phyloP scores from a whole-genome alignment of 2,113 vertebrate genomes.

The Triplophysa dalaica region DNA sequence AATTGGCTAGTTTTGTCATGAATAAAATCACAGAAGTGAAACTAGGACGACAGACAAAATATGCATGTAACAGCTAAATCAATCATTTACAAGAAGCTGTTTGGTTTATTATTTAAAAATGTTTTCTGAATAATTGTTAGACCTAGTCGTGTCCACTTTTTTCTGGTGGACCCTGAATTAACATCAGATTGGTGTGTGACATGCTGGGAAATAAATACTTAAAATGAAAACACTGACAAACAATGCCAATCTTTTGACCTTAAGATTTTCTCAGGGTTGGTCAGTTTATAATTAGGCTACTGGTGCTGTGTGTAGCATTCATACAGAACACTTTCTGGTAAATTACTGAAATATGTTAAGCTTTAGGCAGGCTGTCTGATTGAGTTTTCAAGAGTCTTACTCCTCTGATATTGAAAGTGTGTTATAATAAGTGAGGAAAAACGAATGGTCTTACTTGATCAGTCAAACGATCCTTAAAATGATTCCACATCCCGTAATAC shows the following conservation, averaged over 20 bases:
- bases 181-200: slow-evolving; percentile 67
- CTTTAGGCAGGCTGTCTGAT: slow-evolving; percentile 36
- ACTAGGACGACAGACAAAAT: slow-evolving; percentile 86
- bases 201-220: slow-evolving; percentile 57
- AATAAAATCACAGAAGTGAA: slow-evolving; percentile 81
- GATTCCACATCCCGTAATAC: slow-evolving; percentile 71
- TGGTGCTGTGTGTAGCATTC: slow-evolving; percentile 17
- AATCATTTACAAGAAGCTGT: slow-evolving; percentile 89
- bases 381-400: slow-evolving; percentile 70
- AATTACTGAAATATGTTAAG: not conserved
- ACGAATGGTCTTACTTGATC: slow-evolving; percentile 88
- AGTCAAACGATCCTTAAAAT: slow-evolving; percentile 77
- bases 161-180: slow-evolving; percentile 65
- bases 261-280: slow-evolving; percentile 9
- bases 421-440: slow-evolving; percentile 75
- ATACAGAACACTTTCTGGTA: slow-evolving; percentile 29
- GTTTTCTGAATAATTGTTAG: slow-evolving; percentile 70
- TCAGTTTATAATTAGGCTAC: not conserved
- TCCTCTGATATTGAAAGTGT: slow-evolving; percentile 66
- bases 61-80: slow-evolving; percentile 84
- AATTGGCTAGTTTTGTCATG: slow-evolving; percentile 53
- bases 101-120: slow-evolving; percentile 87
- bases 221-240: slow-evolving; percentile 58
- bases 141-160: slow-evolving; percentile 70
- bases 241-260: slow-evolving; percentile 9